phyloP scores from a whole-genome alignment of 2,888 invertebrate species.

The Xestia rhomboidea region DNA sequence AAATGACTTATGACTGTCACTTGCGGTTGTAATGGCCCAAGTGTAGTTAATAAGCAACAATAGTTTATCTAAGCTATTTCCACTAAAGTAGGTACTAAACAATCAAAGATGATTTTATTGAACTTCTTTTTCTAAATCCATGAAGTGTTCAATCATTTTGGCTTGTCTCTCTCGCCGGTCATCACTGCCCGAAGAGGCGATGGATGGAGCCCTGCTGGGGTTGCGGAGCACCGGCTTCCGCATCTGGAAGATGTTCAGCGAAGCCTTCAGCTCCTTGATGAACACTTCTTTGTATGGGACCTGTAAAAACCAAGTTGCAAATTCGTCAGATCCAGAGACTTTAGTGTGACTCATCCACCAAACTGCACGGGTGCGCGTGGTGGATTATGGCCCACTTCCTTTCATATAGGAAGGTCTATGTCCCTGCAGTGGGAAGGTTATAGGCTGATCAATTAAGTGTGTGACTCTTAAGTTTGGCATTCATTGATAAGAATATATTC shows the following conservation, averaged over 20 bases:
- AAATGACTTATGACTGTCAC: neutral
- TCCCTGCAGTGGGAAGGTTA: neutral
- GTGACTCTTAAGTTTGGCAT: neutral
- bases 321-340: neutral
- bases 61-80: neutral
- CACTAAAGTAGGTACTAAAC: slow-evolving; percentile 1
- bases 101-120: slow-evolving; percentile 54
- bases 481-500: no score
- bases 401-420: neutral
- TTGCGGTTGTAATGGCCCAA: neutral
- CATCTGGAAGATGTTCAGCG: slow-evolving; percentile 84
- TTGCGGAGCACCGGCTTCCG: slow-evolving; percentile 86
- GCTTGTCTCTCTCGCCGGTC: slow-evolving; percentile 70
- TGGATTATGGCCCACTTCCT: neutral
- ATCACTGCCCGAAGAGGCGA: slow-evolving; percentile 70
- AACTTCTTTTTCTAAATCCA: slow-evolving; percentile 82
- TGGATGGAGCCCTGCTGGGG: slow-evolving; percentile 84
- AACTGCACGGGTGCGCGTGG: neutral
- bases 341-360: neutral
- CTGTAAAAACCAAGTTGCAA: slow-evolving; percentile 75
- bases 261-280: slow-evolving; percentile 87
- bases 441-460: neutral
- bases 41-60: slow-evolving; percentile 6
- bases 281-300: slow-evolving; percentile 90
- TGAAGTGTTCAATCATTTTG: slow-evolving; percentile 77